Evolutionary conservation across 23 tunicate genomes (phyloP).

Genomic region (Corella eumyota): DNA sequence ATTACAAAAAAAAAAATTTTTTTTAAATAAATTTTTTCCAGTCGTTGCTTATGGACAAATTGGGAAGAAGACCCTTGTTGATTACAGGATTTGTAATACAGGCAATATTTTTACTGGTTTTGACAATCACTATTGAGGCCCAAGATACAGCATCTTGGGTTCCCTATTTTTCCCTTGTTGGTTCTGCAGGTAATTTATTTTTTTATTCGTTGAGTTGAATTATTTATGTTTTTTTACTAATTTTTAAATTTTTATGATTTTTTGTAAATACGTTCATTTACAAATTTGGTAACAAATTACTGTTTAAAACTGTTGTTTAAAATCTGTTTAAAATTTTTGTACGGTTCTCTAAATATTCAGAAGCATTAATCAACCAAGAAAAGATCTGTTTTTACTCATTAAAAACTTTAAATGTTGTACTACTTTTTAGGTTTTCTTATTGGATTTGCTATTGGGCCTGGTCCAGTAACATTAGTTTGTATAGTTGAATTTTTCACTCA

Average conservation of each 20-base stretch:
- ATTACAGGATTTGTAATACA: slow-evolving; percentile 7
- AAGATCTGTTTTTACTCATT: no score
- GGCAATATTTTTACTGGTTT: slow-evolving; percentile 3
- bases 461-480: slow-evolving; percentile 44
- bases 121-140: slow-evolving; percentile 12
- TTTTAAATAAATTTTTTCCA: neutral
- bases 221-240: neutral
- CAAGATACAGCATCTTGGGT: slow-evolving; percentile 1
- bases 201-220: neutral
- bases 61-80: slow-evolving; percentile 17
- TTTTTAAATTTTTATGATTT: neutral
- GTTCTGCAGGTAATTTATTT: slow-evolving; percentile 12
- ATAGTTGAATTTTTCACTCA: slow-evolving; percentile 42
- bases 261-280: neutral
- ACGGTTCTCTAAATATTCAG: no score
- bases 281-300: neutral
- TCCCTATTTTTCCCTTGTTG: slow-evolving; percentile 13
- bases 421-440: slow-evolving; percentile 24
- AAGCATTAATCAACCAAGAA: no score
- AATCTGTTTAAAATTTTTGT: no score
- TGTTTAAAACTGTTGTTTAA: no score
- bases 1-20: no score
- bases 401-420: no score
- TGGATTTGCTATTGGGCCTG: slow-evolving; percentile 65
- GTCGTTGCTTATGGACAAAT: slow-evolving; percentile 12